Evolutionary conservation across 2,797 vertebrate species (phyloP).

Genomic region (Anabacerthia variegaticeps): DNA sequence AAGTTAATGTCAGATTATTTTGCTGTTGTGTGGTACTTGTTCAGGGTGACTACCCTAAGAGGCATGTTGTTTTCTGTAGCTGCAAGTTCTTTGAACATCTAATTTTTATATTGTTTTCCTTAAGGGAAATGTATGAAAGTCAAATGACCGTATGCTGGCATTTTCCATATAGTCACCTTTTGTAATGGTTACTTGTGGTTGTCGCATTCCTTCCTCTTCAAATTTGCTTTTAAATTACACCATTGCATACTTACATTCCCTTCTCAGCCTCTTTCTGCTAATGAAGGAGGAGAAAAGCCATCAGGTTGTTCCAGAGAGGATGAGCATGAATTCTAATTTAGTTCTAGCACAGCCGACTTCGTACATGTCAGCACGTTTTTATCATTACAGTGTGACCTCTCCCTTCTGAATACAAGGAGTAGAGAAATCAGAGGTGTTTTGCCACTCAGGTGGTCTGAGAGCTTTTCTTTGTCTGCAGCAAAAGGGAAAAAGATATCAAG

Average conservation of each 20-base stretch:
- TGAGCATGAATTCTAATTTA: conserved; percentile 34
- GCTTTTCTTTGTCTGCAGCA: not conserved
- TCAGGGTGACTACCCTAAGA: not conserved
- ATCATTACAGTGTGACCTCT: not conserved
- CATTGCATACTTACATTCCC: not conserved
- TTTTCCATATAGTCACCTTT: not conserved
- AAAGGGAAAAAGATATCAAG: not conserved
- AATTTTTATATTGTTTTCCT: not conserved
- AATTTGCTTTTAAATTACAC: not conserved
- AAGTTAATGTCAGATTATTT: not conserved
- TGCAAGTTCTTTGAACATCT: not conserved
- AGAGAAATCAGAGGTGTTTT: not conserved
- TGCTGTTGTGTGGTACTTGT: not conserved
- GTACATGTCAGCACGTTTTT: not conserved
- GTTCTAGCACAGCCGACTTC: not conserved
- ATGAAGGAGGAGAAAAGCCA: not conserved
- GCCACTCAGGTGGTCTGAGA: not conserved
- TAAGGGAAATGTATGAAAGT: not conserved
- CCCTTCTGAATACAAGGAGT: not conserved
- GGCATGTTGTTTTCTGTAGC: not conserved
- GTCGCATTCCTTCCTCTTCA: not conserved
- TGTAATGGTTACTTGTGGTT: not conserved
- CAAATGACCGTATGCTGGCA: not conserved
- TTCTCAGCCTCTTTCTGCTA: not conserved
- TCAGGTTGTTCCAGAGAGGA: not conserved